These are phyloP conservation scores for Tetramorium parvispinum DNA, from an alignment of 1,140 invertebrate genomes.

Conservation along the genomic window DNA sequence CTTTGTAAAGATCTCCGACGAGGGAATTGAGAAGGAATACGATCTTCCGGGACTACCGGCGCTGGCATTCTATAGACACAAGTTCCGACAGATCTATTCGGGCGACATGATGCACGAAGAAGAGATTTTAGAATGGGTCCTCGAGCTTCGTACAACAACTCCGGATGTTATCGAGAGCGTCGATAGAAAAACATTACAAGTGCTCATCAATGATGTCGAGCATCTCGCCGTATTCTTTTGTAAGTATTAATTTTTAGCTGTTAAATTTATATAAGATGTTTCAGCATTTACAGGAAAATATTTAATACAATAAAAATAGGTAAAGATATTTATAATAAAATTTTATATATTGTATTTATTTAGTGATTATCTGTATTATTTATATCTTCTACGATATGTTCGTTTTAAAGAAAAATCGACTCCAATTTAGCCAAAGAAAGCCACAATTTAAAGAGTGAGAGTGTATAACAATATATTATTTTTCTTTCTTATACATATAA, in stretches of 20 bases:
- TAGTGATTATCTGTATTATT: not conserved
- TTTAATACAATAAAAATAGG: not conserved
- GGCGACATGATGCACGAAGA: constrained; percentile 97
- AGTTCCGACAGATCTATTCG: constrained; percentile 94
- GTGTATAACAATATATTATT: constrained; percentile 19
- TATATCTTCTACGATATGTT: not conserved
- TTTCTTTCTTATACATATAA: not conserved
- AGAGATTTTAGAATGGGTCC: constrained; percentile 95
- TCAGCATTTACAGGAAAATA: not conserved
- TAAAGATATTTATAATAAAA: not conserved
- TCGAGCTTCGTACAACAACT: constrained; percentile 93
- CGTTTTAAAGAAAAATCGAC: not conserved
- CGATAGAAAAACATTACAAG: constrained; percentile 95
- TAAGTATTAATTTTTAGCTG: constrained; percentile 85
- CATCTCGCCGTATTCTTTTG: constrained; percentile 97
- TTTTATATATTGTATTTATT: not conserved
- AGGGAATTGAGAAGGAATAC: constrained; percentile 95
- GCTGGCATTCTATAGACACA: constrained; percentile 95
- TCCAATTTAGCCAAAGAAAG: not conserved
- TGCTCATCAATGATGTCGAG: constrained; percentile 95
- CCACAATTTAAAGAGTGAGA: not conserved
- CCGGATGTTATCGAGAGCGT: constrained; percentile 97
- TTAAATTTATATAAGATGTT: not conserved
- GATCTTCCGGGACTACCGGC: constrained; percentile 93
- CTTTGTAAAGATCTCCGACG: constrained; percentile 97